phyloP scores from a whole-genome alignment of 1,140 invertebrate genomes.

The Drosophila mayri region DNA sequence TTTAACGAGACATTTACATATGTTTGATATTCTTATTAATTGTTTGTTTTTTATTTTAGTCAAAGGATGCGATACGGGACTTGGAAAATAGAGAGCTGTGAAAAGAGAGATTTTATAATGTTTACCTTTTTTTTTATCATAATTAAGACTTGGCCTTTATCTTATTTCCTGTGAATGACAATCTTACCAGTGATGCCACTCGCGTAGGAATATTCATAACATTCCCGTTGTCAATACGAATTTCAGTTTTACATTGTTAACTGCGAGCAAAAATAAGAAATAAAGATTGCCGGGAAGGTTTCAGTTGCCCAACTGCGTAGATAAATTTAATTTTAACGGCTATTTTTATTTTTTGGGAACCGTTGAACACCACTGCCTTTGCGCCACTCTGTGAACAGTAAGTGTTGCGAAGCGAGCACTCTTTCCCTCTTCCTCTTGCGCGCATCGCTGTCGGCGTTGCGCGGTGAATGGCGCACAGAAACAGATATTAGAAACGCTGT shows the following conservation, averaged over 20 bases:
- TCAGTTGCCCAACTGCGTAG: not conserved
- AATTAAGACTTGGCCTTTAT: not conserved
- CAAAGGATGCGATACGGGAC: slow-evolving; percentile 18
- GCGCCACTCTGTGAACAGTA: not conserved
- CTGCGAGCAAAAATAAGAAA: not conserved
- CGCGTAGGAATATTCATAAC: too few relatives aligned
- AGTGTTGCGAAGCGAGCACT: slow-evolving; percentile 1
- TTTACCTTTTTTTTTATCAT: not conserved
- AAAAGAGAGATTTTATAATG: not conserved
- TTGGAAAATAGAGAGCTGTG: slow-evolving; percentile 45
- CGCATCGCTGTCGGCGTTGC: slow-evolving; percentile 13
- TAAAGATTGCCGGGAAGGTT: not conserved
- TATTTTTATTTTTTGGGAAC: too few relatives aligned
- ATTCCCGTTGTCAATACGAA: too few relatives aligned
- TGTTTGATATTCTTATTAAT: not conserved
- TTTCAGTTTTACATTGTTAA: not conserved
- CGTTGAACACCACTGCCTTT: not conserved
- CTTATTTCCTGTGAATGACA: not conserved
- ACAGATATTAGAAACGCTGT: slow-evolving; percentile 49
- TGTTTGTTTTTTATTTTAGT: slow-evolving; percentile 24
- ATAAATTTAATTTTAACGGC: not conserved
- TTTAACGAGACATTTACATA: slow-evolving; percentile 74
- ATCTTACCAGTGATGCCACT: slow-evolving; percentile 8
- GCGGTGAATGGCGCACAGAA: slow-evolving; percentile 16
- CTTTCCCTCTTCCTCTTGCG: slow-evolving; percentile 12